Evolutionary conservation across 1,140 invertebrate species (phyloP).

Genomic region (Leptopilina boulardi): DNA sequence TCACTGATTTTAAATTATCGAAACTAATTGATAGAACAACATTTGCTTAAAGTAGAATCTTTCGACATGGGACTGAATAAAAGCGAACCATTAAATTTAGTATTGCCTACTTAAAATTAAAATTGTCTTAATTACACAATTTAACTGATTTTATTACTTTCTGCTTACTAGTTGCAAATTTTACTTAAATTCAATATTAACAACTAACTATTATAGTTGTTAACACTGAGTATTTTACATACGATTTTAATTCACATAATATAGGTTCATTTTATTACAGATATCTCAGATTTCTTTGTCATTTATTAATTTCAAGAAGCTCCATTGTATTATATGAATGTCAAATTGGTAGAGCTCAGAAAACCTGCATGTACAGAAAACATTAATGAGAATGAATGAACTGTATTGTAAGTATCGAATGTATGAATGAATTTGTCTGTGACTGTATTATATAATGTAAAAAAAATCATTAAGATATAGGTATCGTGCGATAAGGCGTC

Average conservation of each 20-base stretch:
- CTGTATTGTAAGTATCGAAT: not conserved
- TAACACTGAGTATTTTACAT: not conserved
- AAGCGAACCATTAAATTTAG: not conserved
- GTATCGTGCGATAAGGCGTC: constrained; percentile 10
- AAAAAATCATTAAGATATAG: constrained; percentile 17
- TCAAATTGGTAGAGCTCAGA: not conserved
- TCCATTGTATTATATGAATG: constrained; percentile 13
- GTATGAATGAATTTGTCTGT: constrained; percentile 26
- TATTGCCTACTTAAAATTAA: not conserved
- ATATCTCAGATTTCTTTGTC: not conserved
- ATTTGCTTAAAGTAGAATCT: not conserved
- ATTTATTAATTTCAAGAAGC: not conserved
- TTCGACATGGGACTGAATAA: not conserved
- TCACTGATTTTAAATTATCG: not conserved
- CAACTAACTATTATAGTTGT: not conserved
- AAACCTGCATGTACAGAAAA: constrained; percentile 7
- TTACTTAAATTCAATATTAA: not conserved
- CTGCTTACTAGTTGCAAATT: not conserved
- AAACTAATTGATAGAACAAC: not conserved
- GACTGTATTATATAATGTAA: constrained; percentile 30
- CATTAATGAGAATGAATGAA: not conserved
- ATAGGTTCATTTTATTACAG: not conserved
- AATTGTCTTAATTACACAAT: not conserved
- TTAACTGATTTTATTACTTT: not conserved
- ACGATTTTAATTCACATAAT: not conserved